Base-by-base conservation (phyloP, 2,113 vertebrate species). In the Protomyctophum bolini region DNA sequence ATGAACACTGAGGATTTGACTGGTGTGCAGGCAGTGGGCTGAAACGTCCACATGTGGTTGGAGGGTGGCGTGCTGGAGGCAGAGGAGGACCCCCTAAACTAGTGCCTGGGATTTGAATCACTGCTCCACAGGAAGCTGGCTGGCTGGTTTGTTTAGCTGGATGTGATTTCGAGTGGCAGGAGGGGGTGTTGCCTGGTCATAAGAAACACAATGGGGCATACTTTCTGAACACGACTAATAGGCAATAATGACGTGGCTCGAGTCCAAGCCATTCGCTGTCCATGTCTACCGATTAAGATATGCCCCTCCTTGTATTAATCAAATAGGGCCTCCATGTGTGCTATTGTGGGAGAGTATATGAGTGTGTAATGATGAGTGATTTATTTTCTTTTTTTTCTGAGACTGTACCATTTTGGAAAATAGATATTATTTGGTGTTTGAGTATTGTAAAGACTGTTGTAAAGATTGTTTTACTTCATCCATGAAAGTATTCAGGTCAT, bases 31-130 rank as follows among this genome's bases (percentile, higher is more conserved):
- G 66, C 75, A 84, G 86, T 80, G 74, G 69, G 81, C 78, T 86
- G 88, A 90, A 93, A 85, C 87, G 89, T 86, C 94, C 91, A 91
- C 91, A 93, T 92, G 90, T 92, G 91, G 91, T 91, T 83, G 83
- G 91, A 93, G 87, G 93, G 94, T 92, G 92, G 91, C 86, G 73
- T 85, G 69, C 86, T 88, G 90, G 90, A 92, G 93, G 93, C 93
- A 91, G 92, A 94, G 89, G 93, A 93, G 77, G 79, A 94, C 92
- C 91, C 91, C 92, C 66, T 41, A 61, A 79, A 85, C 79, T 86
- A 92, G 91, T 90, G 92, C 90, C 90, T 89, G 92, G 93, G 91
- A 90, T 92, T 91, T 92, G 93, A 93, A 88, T 89, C 70, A 63
- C 82, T 64, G 81, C 91, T 85, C 89, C 84, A 87, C 91, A 88